Evolutionary conservation across 2,888 invertebrate genomes (phyloP), one percentile per base, ranked within the genome.

Genomic region (Apantesis nais): DNA sequence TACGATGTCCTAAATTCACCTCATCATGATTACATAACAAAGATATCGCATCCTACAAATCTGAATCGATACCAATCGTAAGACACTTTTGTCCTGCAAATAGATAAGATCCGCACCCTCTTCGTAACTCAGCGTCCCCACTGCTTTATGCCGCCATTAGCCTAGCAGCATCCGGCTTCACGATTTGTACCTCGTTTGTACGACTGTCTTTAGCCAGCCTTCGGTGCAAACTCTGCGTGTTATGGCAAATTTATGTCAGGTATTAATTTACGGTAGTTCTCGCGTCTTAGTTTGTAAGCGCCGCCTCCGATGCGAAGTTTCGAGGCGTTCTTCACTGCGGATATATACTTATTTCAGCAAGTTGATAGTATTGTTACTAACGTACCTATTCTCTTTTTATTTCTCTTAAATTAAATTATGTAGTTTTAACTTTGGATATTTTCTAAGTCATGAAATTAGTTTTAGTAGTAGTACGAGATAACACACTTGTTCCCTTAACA

Each of bases 161-260:
- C 78, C 72, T 77, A 83, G 83, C 85, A 85, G 86, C 88, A 89
- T 91, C 93, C 91, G 90, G 89, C 87, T 85, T 78, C 78, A 82
- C 85, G 90, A 92, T 93, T 93, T 92, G 91, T 91, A 90, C 89
- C 83, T 89, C 86, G 88, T 91, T 92, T 90, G 92, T 89, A 88
- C 86, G 79, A 88, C 86, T 90, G 90, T 91, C 92, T 91, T 85
- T 83, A 86, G 83, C 83, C 88, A 83, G 87, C 89, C 89, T 88
- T 87, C 74, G 82, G 86, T 82, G 85, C 89, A 89, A 93, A 92
- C 90, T 93, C 91, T 78, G 85, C 86, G 88, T 90, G 90, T 92
- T 93, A 93, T 94, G 94, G 94, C 93, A 93, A 94, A 95, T 94
- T 94, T 92, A 94, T 93, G 94, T 93, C 94, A 93, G 93, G 93